Evolutionary conservation across 2,797 vertebrate genomes (phyloP), one percentile per base, ranked within the genome.

Genomic region (Valencia hispanica): DNA sequence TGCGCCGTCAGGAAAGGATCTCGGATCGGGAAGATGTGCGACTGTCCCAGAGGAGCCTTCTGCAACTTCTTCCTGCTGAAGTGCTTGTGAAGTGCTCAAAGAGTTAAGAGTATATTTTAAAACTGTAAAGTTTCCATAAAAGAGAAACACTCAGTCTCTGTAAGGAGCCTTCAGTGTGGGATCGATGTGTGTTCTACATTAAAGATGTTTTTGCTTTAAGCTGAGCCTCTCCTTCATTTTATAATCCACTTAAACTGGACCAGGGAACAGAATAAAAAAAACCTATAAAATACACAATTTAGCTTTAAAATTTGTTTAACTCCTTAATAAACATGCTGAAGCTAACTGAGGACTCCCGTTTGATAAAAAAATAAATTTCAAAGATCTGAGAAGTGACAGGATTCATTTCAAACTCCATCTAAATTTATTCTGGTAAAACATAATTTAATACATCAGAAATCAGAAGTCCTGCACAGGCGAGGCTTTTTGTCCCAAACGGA

Each of bases 1-100:
- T 96, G 95, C 59, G 94, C 95, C 36, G 78, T 96, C 77, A 92
- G 95, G 75, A 96, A 95, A 92, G 96, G 96, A 55, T 89, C 96
- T 17, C 91, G 96, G 5, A 96, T 96, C 70, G 96, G 96, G 27
- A 96, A 95, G 86, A 90, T 93, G 91, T 95, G 95, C 69, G 89
- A 95, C 92, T 96, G 94, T 74, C 94, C 94, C 9, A 87, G 89
- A 43, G 84, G 84, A 84, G 87, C 92, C 9, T 82, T 90, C 61
- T 94, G 94, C 70, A 93, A 94, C 88, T 95, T 95, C 84, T 95
- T 95, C 79, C 92, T 96, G 85, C 84, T 95, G 18, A 95, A 96
- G 86, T 95, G 94, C 87, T 93, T 96, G 92, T 95, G 93, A 93
- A n/a, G n/a, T n/a, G 84, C 72, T 68, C 25, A 32, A 43, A 25